A percentile compares a stretch with the other conserved stretches of the same genome.
phyloP scores from a whole-genome alignment of 1,140 invertebrate genomes.

The Drosophila carrolli region DNA sequence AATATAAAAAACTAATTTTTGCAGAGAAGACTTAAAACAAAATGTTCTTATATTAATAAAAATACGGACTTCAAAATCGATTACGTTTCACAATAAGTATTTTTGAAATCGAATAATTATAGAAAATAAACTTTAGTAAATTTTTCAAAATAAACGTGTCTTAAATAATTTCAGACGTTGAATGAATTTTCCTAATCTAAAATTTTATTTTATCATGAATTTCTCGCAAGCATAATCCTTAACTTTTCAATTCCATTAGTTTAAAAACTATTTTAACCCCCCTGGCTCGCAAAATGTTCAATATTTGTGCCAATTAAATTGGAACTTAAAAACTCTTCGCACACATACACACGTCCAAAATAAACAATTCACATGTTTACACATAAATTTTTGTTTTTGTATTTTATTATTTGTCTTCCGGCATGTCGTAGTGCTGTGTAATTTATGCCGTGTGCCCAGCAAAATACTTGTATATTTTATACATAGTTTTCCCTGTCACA shows the following conservation, averaged over 20 bases:
- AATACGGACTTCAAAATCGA: too few relatives aligned
- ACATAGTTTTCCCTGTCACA: slow-evolving; percentile 22
- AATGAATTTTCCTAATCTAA: too few relatives aligned
- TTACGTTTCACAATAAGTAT: too few relatives aligned
- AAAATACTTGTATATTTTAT: slow-evolving; percentile 32
- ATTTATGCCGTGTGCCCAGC: slow-evolving; percentile 39
- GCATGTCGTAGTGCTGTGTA: slow-evolving; percentile 25
- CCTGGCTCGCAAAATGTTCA: background rate
- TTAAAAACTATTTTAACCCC: slow-evolving; percentile 1
- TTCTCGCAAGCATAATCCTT: too few relatives aligned
- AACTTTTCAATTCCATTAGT: slow-evolving; percentile 1
- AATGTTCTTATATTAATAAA: too few relatives aligned
- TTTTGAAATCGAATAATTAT: too few relatives aligned
- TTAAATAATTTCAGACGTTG: too few relatives aligned
- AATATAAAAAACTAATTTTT: too few relatives aligned
- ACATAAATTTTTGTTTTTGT: slow-evolving; percentile 2
- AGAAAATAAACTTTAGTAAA: too few relatives aligned
- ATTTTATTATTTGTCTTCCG: slow-evolving; percentile 32
- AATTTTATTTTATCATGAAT: too few relatives aligned
- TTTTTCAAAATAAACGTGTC: too few relatives aligned
- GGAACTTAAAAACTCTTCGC: slow-evolving; percentile 2
- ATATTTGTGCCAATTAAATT: slow-evolving; percentile 30
- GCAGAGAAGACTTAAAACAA: too few relatives aligned
- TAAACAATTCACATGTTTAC: slow-evolving; percentile 37
- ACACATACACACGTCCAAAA: background rate